Conservation (phyloP, 2,888 invertebrate genomes). For the Orthonychiurus folsomi region DNA sequence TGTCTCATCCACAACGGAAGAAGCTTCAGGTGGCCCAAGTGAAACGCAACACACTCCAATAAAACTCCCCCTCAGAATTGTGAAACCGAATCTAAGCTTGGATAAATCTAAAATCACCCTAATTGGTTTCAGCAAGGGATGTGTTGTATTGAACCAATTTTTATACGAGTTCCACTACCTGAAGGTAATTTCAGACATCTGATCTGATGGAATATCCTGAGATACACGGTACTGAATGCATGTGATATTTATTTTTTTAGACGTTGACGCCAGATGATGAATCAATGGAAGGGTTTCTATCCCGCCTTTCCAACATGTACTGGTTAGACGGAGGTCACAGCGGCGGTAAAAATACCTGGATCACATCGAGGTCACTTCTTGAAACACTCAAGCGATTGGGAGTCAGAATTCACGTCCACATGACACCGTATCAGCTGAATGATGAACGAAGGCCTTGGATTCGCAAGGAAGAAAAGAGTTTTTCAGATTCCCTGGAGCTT, state of each 20-base stretch:
- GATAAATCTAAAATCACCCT: conserved; percentile 55
- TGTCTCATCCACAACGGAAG: conserved; percentile 25
- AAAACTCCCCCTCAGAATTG: too few relatives aligned
- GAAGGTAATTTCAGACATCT: conserved; percentile 46
- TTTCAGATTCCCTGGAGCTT: conserved; percentile 58
- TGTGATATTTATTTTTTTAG: conserved; percentile 27
- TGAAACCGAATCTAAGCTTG: conserved; percentile 44
- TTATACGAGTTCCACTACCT: conserved; percentile 73
- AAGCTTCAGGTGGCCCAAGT: conserved; percentile 15
- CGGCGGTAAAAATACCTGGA: conserved; percentile 81
- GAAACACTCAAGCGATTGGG: conserved; percentile 62
- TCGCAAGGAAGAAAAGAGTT: conserved; percentile 67
- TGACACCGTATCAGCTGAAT: conserved; percentile 81
- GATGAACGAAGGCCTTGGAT: conserved; percentile 76
- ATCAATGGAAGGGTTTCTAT: conserved; percentile 56
- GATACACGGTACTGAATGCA: not conserved
- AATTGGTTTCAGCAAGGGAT: conserved; percentile 86
- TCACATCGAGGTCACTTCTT: conserved; percentile 64
- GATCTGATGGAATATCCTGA: not conserved
- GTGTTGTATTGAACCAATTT: conserved; percentile 84
- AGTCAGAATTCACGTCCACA: conserved; percentile 65
- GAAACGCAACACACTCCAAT: not conserved
- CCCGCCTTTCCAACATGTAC: conserved; percentile 56
- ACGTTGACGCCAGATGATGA: conserved; percentile 57
- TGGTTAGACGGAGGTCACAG: conserved; percentile 76